These are phyloP conservation scores for Trichopria drosophilae DNA, from an alignment of 2,888 invertebrate species.

Conservation along the genomic window DNA sequence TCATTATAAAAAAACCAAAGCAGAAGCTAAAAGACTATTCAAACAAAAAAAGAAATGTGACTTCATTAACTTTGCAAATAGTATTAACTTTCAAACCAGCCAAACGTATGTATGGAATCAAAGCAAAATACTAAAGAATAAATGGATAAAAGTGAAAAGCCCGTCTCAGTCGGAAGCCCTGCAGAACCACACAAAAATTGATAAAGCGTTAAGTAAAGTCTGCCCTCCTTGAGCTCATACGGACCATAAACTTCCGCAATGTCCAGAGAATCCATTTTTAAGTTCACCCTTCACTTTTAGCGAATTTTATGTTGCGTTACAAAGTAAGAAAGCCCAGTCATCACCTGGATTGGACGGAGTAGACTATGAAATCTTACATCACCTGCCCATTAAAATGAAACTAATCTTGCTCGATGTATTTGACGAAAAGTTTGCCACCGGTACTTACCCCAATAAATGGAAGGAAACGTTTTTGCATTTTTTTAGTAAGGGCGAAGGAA, in stretches of 20 bases:
- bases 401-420: not conserved
- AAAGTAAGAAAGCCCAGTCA: too few relatives aligned
- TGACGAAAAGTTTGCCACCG: not conserved
- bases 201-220: not conserved
- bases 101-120: not conserved
- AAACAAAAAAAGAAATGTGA: not conserved
- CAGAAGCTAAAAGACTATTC: not conserved
- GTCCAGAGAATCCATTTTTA: too few relatives aligned
- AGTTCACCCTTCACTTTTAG: too few relatives aligned
- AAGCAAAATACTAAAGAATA: conserved; percentile 1
- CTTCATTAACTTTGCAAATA: not conserved
- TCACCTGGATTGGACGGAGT: not conserved
- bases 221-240: not conserved
- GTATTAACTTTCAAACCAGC: not conserved
- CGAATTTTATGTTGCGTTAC: too few relatives aligned
- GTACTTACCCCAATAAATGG: not conserved
- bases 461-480: not conserved
- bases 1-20: not conserved
- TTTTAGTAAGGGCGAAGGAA: not conserved
- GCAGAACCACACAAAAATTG: too few relatives aligned
- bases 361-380: not conserved
- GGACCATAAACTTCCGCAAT: too few relatives aligned
- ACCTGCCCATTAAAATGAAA: not conserved
- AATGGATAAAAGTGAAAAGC: not conserved
- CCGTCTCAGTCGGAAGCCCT: too few relatives aligned